Percentiles rank a stretch among this genome's conserved stretches.
These are phyloP conservation scores for Incurvaria masculella DNA, from an alignment of 2,888 invertebrate genomes.

Conservation along the genomic window DNA sequence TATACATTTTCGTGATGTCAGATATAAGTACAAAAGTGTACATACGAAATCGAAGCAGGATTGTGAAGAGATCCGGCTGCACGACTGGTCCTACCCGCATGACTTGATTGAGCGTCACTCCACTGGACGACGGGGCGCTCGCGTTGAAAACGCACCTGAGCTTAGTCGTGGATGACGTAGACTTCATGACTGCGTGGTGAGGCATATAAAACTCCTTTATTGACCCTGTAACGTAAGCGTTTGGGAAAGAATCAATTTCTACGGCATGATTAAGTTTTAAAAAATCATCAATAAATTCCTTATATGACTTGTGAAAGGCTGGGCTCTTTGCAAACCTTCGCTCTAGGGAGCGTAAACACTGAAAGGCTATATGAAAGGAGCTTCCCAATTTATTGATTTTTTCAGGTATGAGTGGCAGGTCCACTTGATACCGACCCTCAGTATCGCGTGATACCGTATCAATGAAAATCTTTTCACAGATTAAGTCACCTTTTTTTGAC, in stretches of 20 bases:
- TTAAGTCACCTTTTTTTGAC: conserved; percentile 9
- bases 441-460: conserved; percentile 9
- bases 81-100: conserved; percentile 19
- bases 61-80: conserved; percentile 18
- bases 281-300: conserved; percentile 12
- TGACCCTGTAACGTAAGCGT: background rate
- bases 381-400: conserved; percentile 2
- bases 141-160: conserved; percentile 18
- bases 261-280: conserved; percentile 11
- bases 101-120: conserved; percentile 17
- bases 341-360: conserved; percentile 4
- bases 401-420: conserved; percentile 10
- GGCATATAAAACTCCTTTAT: conserved; percentile 14
- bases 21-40: conserved; percentile 15
- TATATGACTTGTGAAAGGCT: conserved; percentile 7
- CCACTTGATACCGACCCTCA: conserved; percentile 14
- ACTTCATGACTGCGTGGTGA: conserved; percentile 16
- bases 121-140: conserved; percentile 16
- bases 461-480: conserved; percentile 13
- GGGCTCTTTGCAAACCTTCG: conserved; percentile 8
- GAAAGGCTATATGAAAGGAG: conserved; percentile 5
- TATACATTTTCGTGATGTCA: conserved; percentile 19
- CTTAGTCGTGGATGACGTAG: conserved; percentile 16
- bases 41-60: conserved; percentile 14
- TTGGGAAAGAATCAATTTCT: conserved; percentile 3